phyloP scores from a whole-genome alignment of 2,113 vertebrate genomes.

The Sorex fumeus region DNA sequence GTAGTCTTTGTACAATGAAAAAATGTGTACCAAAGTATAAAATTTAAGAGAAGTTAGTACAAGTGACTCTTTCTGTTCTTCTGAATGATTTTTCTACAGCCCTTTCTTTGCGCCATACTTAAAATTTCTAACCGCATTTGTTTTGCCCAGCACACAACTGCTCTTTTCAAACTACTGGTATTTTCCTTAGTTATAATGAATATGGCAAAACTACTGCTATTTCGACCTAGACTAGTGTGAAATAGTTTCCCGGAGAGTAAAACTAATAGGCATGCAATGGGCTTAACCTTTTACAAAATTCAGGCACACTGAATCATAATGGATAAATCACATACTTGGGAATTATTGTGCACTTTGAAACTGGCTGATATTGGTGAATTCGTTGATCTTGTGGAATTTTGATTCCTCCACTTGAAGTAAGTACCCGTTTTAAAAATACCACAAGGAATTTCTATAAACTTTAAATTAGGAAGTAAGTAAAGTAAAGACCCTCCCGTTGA shows the following conservation, averaged over 20 bases:
- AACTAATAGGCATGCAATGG: slow-evolving; percentile 27
- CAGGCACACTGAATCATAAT: background rate
- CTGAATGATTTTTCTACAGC: slow-evolving; percentile 55
- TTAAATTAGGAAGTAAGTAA: slow-evolving; percentile 42
- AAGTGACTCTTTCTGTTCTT: slow-evolving; percentile 76
- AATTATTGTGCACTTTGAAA: slow-evolving; percentile 11
- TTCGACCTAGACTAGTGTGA: slow-evolving; percentile 4
- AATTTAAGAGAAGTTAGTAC: slow-evolving; percentile 77
- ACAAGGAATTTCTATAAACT: background rate
- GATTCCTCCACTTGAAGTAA: slow-evolving; percentile 2
- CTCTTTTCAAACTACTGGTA: slow-evolving; percentile 25
- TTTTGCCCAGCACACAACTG: slow-evolving; percentile 55
- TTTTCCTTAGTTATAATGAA: slow-evolving; percentile 60
- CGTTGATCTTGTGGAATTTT: slow-evolving; percentile 16
- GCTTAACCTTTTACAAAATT: slow-evolving; percentile 62
- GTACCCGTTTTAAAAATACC: slow-evolving; percentile 36
- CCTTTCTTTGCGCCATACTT: slow-evolving; percentile 55
- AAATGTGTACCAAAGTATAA: slow-evolving; percentile 67
- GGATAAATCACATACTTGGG: slow-evolving; percentile 51
- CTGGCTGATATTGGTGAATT: slow-evolving; percentile 7
- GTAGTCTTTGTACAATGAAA: slow-evolving; percentile 38
- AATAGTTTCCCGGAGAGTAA: slow-evolving; percentile 30
- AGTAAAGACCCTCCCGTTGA: too few species aligned
- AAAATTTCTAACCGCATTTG: slow-evolving; percentile 64
- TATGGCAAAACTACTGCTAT: background rate